phyloP scores from a whole-genome alignment of 2,888 invertebrate species.

The Plemyria rubiginata region DNA sequence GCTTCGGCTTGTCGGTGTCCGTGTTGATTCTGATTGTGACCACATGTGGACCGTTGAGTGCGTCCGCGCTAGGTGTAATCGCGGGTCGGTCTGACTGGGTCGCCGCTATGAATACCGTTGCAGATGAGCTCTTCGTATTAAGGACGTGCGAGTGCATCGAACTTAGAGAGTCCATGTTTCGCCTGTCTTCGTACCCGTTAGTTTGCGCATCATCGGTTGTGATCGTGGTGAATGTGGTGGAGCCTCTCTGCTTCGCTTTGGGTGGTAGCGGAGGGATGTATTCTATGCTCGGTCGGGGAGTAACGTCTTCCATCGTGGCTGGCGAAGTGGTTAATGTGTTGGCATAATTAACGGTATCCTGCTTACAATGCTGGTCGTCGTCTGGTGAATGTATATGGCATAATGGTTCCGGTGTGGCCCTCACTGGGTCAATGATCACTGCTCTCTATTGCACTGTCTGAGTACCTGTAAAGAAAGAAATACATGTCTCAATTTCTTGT shows the following conservation, averaged over 20 bases:
- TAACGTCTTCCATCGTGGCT: conserved; percentile 81
- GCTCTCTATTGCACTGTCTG: conserved; percentile 57
- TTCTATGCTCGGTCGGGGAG: conserved; percentile 73
- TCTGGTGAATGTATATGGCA: conserved; percentile 78
- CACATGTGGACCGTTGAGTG: conserved; percentile 84
- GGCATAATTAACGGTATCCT: conserved; percentile 79
- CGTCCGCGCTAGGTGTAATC: conserved; percentile 76
- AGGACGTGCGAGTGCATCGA: conserved; percentile 85
- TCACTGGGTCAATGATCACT: conserved; percentile 75
- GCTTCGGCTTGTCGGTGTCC: conserved; percentile 80
- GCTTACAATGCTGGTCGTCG: conserved; percentile 73
- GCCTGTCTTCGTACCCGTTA: conserved; percentile 68
- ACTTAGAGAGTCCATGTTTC: conserved; percentile 74
- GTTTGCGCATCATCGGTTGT: conserved; percentile 59
- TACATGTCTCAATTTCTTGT: not conserved
- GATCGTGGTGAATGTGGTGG: conserved; percentile 78
- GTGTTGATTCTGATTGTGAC: conserved; percentile 90
- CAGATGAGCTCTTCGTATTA: conserved; percentile 80
- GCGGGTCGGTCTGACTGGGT: conserved; percentile 79
- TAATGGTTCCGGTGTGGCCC: conserved; percentile 79
- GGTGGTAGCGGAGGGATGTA: conserved; percentile 85
- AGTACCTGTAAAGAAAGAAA: conserved; percentile 67
- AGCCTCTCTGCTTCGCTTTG: conserved; percentile 79
- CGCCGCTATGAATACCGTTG: conserved; percentile 84
- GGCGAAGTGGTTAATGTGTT: conserved; percentile 61